phyloP scores from a whole-genome alignment of 2,113 vertebrate genomes.

The Choloepus hoffmanni region DNA sequence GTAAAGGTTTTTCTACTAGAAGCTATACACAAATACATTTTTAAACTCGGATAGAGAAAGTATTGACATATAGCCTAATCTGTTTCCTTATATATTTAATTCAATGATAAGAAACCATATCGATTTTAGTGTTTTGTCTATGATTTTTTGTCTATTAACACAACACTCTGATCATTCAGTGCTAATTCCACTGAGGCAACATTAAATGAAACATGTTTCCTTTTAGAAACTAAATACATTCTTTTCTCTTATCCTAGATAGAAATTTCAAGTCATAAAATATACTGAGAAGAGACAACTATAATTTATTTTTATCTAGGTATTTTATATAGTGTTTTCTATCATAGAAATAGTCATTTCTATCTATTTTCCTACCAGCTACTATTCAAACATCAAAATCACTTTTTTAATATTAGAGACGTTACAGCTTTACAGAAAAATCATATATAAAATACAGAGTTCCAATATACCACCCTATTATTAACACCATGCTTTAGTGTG shows the following conservation, averaged over 20 bases:
- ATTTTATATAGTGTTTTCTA: background rate
- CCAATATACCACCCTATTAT: no score
- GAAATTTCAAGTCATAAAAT: background rate
- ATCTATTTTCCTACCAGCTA: background rate
- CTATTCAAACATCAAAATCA: slow-evolving; percentile 15
- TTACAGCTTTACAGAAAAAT: no score
- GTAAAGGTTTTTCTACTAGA: background rate
- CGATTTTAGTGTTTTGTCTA: background rate
- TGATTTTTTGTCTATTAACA: background rate
- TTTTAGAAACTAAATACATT: background rate
- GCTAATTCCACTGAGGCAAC: background rate
- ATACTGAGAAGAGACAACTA: background rate
- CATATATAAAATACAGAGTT: no score
- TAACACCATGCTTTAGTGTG: no score
- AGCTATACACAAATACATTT: background rate
- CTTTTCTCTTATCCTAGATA: background rate
- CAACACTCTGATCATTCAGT: background rate
- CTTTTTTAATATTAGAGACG: background rate
- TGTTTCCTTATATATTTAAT: background rate
- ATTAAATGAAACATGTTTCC: background rate
- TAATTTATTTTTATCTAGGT: background rate
- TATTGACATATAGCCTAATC: background rate
- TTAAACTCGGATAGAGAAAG: background rate
- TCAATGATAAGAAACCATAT: background rate
- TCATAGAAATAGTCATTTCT: background rate